These are phyloP conservation scores for Xanthia togata DNA, from an alignment of 2,888 invertebrate species.

Conservation along the genomic window DNA sequence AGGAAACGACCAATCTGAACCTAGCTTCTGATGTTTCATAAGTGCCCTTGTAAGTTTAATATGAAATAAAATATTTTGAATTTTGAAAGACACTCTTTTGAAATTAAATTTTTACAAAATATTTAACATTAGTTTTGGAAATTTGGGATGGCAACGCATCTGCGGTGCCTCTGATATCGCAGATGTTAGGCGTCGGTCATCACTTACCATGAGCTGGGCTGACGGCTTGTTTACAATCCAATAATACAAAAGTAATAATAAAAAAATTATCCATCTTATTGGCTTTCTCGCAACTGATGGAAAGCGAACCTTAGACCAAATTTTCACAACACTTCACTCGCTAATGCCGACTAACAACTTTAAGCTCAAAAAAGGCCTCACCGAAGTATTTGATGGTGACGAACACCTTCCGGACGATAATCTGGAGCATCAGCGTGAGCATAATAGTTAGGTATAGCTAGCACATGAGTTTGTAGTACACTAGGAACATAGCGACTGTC, in stretches of 20 bases:
- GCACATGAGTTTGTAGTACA: background rate
- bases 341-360: background rate
- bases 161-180: background rate
- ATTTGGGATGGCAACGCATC: background rate
- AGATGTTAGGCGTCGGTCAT: background rate
- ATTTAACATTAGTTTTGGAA: background rate
- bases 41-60: no score
- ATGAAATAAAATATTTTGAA: no score
- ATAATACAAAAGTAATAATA: background rate
- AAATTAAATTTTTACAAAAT: no score
- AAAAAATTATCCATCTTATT: background rate
- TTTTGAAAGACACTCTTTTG: background rate
- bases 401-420: conserved; percentile 38
- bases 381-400: conserved; percentile 41
- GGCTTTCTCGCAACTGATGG: background rate
- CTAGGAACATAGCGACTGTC: conserved; percentile 32
- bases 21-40: no score
- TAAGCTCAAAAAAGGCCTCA: conserved; percentile 23
- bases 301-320: background rate
- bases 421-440: conserved; percentile 35
- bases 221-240: background rate
- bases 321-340: conserved; percentile 22
- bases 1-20: no score
- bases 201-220: background rate
- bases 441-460: conserved; percentile 19